Evolutionary conservation across 2,797 vertebrate genomes (phyloP).

Genomic region (Ispidina picta): DNA sequence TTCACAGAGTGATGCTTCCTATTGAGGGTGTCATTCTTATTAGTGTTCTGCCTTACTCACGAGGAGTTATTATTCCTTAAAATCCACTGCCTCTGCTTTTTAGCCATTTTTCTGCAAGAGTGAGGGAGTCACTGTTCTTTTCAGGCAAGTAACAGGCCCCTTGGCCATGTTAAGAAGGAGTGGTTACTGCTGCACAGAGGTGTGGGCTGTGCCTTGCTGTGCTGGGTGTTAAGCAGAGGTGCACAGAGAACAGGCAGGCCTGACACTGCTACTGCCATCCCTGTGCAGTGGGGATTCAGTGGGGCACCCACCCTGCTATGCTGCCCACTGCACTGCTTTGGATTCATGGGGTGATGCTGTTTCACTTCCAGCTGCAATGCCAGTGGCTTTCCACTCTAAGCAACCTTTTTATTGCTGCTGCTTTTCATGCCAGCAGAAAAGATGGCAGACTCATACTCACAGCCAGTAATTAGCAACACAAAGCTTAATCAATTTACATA

Average conservation of each 20-base stretch:
- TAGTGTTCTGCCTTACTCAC: neutral
- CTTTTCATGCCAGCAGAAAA: neutral
- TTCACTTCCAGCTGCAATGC: neutral
- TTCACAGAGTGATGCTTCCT: fast-evolving
- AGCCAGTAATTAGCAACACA: neutral
- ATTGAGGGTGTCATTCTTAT: neutral
- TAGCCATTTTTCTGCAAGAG: neutral
- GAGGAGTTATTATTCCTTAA: neutral
- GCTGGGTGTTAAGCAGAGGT: neutral
- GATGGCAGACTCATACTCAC: neutral
- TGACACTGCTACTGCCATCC: neutral
- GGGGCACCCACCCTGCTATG: neutral
- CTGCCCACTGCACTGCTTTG: neutral
- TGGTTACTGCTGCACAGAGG: neutral
- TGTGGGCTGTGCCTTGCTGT: neutral
- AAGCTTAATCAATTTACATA: neutral
- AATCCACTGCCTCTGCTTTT: neutral
- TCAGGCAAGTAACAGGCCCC: neutral
- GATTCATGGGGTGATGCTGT: neutral
- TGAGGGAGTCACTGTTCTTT: neutral
- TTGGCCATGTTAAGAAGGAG: neutral
- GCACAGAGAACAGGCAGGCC: fast-evolving
- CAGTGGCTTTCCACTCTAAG: neutral
- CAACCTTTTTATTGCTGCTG: neutral
- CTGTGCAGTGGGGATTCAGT: neutral